Evolutionary conservation across 1,140 invertebrate genomes (phyloP), one percentile per base, ranked within the genome.

Genomic region (Eurosta solidaginis): DNA sequence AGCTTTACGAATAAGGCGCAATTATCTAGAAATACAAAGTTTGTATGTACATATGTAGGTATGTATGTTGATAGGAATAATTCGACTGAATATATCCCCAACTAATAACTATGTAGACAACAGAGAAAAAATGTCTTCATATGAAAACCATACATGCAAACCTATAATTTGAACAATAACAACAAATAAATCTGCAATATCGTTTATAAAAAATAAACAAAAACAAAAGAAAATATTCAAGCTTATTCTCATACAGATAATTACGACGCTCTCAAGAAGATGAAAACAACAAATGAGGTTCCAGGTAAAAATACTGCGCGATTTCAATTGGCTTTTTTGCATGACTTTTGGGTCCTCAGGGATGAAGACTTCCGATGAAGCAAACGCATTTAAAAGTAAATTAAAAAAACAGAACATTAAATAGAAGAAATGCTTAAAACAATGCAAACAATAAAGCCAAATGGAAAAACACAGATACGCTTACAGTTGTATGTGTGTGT

Each of bases 71-170:
- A n/a, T n/a, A n/a, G n/a, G n/a, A n/a, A n/a, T n/a, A n/a, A n/a
- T n/a, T n/a, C n/a, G n/a, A n/a, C n/a, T n/a, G n/a, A n/a, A n/a
- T n/a, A n/a, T n/a, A n/a, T 47, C 45, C 45, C 45, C n/a, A 36
- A 68, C 59, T 40, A 68, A 40, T 68, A 68, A 40, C n/a, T 68
- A 68, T 68, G 59, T 3, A 40, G 33, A 10, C 33, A 68, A 68
- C 17, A 68, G 40, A n/a, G n/a, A 40, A 68, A 68, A 68, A 68
- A 68, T 68, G 59, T 68, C 59, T 68, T 68, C 59, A 68, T 68
- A 68, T 22, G 59, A 68, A 68, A 40, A 22, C 33, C 59, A 68
- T 40, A 68, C 29, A 68, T 20, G 59, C 59, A n/a, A 68, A 68
- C 59, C 33, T 20, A 68, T 40, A 36, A 42, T 68, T 68, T 40